These are phyloP conservation scores for Azemiops feae DNA, from an alignment of 2,113 vertebrate species.

Conservation along the genomic window DNA sequence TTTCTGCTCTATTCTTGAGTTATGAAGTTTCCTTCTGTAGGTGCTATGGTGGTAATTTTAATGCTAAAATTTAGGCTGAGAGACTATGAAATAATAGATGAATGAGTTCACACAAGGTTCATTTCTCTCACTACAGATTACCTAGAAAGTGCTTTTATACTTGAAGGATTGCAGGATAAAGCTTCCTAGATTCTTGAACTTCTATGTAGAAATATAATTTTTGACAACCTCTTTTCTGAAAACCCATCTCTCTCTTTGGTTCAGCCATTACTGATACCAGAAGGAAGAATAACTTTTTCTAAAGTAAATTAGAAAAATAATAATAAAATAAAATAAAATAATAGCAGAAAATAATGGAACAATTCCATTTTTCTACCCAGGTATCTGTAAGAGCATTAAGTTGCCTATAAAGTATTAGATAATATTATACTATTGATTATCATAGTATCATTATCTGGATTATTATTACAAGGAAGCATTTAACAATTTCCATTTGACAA, in stretches of 20 bases:
- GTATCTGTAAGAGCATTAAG: not conserved
- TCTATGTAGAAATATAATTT: not conserved
- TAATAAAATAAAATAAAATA: too few relatives aligned
- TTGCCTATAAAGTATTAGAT: not conserved
- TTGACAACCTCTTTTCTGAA: not conserved
- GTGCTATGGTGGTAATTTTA: not conserved
- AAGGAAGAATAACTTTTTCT: not conserved
- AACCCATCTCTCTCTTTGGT: not conserved
- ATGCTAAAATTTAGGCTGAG: not conserved
- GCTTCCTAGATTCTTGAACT: not conserved
- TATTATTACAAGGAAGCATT: not conserved
- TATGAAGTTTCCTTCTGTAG: not conserved
- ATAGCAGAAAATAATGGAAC: not conserved
- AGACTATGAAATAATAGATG: not conserved
- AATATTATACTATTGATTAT: not conserved
- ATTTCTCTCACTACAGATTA: not conserved
- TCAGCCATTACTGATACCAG: not conserved
- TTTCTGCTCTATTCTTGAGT: not conserved
- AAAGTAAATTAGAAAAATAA: not conserved
- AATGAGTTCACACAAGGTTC: not conserved
- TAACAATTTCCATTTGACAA: not conserved
- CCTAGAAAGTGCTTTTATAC: not conserved
- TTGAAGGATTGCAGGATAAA: not conserved
- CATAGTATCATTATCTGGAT: not conserved
- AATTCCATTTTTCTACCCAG: not conserved